Evolutionary conservation across 2,797 vertebrate genomes (phyloP), one percentile per base, ranked within the genome.

Genomic region (Acanthiza pusilla): DNA sequence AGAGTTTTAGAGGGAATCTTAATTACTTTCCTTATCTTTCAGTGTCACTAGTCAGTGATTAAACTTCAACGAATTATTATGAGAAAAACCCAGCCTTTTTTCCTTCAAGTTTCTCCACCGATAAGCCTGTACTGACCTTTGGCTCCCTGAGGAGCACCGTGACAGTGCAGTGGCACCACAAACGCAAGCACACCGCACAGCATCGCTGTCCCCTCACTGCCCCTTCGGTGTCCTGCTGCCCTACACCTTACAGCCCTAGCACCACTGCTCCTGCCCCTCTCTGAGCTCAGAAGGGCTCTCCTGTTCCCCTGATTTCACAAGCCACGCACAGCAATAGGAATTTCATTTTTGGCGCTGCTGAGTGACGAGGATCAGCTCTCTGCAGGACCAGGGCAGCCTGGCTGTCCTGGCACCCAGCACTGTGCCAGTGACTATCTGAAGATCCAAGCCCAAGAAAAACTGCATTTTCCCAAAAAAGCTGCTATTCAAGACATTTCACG

Each of bases 51-150:
- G 65, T 54, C 75, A 95, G 88, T 86, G 80, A 95, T 93, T 93
- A 87, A 85, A 92, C 26, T 83, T 66, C 61, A 68, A 34, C 0
- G 1, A 80, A 83, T 68, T 71, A 83, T 38, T 48, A 54, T 9
- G 60, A 94, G 48, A 63, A 89, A 92, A 88, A 10, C 93, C 81
- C 82, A 76, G 83, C 89, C n/a, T 54, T 94, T 93, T 88, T 96
- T 94, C 95, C 95, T 97, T 97, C 91, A 95, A 90, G 85, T 93
- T 93, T 83, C 79, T 83, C 93, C 91, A 96, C 90, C 45, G 48
- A 60, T 23, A 91, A 96, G 60, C 73, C 68, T 85, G 89, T 26
- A 68, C 81, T 87, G 94, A 83, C 76, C 91, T 83, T 87, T 65
- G 26, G 88, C 67, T 91, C 88, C 20, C 60, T 30, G 32, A 72